phyloP scores from a whole-genome alignment of 2,113 vertebrate genomes.

The Cyanoderma ruficeps region DNA sequence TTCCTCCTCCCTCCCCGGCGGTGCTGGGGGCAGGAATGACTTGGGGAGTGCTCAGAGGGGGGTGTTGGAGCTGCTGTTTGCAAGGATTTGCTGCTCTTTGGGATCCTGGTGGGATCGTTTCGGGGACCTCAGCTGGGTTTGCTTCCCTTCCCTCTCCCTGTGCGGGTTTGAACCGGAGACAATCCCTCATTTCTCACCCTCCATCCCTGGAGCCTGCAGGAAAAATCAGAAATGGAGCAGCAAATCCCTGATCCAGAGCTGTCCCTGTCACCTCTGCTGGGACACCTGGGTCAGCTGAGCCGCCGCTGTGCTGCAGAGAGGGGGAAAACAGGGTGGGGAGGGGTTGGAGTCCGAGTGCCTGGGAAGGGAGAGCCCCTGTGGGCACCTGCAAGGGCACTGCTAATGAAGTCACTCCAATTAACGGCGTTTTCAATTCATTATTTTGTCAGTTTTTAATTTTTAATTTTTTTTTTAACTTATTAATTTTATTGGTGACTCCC shows the following conservation, averaged over 20 bases:
- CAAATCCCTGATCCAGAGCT: background rate
- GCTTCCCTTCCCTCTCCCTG: background rate
- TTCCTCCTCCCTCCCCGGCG: rapidly evolving
- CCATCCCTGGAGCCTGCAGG: background rate
- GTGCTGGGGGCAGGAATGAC: background rate
- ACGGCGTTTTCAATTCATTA: background rate
- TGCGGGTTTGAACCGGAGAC: background rate
- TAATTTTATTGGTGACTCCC: rapidly evolving
- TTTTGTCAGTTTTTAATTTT: background rate
- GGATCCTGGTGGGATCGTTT: background rate
- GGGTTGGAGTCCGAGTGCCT: background rate
- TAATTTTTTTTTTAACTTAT: background rate
- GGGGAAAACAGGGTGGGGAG: background rate
- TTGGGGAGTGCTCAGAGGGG: rapidly evolving
- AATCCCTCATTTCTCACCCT: background rate
- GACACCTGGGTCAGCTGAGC: background rate
- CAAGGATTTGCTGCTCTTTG: background rate
- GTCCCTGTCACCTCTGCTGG: background rate
- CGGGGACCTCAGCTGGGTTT: background rate
- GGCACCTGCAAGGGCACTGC: background rate
- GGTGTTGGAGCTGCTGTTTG: background rate
- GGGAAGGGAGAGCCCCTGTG: background rate
- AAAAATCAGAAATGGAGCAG: background rate
- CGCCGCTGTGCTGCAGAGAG: background rate
- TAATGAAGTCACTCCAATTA: background rate